These are phyloP conservation scores for Actenoides hombroni DNA, from an alignment of 2,113 vertebrate species.

Conservation along the genomic window DNA sequence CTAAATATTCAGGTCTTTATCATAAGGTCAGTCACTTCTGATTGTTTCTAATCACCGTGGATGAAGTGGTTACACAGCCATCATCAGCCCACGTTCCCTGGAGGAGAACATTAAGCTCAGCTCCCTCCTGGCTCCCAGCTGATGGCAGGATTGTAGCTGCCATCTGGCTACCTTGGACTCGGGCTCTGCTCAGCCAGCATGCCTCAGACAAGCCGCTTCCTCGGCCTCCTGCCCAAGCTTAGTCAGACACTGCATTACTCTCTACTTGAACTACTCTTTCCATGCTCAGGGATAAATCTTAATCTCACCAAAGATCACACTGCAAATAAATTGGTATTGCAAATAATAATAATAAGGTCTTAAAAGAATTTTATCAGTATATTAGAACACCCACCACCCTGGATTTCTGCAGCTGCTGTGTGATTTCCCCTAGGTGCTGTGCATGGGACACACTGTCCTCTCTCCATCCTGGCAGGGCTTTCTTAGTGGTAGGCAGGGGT, in stretches of 20 bases:
- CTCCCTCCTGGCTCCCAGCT: not conserved
- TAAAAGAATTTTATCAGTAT: not conserved
- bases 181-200: not conserved
- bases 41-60: not conserved
- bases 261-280: not conserved
- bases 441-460: not conserved
- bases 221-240: not conserved
- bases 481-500: not conserved
- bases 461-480: not conserved
- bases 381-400: not conserved
- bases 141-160: not conserved
- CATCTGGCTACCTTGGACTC: not conserved
- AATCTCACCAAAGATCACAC: not conserved
- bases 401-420: not conserved
- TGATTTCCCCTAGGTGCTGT: not conserved
- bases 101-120: not conserved
- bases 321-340: not conserved
- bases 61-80: not conserved
- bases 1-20: not conserved
- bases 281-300: rapidly evolving
- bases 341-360: not conserved
- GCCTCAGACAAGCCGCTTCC: not conserved
- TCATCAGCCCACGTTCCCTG: not conserved
- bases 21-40: not conserved
- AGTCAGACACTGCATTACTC: not conserved